A percentile compares a stretch with the other conserved stretches of the same genome.
Evolutionary conservation across 2,113 vertebrate genomes (phyloP).

Genomic region (Silurus glanis): DNA sequence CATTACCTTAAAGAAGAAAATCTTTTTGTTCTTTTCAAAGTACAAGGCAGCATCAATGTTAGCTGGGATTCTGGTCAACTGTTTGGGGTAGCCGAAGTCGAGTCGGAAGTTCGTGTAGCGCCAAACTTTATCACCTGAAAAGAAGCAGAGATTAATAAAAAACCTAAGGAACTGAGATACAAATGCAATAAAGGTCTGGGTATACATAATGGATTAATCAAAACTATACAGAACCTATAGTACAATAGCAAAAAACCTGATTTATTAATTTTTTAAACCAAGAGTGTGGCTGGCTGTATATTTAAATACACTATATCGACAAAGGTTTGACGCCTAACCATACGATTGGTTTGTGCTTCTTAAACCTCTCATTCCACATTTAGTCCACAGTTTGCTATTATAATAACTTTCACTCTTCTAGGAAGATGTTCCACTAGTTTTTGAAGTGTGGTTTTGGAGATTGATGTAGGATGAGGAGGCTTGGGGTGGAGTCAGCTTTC

Average conservation of each 20-base stretch:
- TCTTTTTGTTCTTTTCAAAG: slow-evolving; percentile 80
- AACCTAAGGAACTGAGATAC: neutral
- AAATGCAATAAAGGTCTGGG: neutral
- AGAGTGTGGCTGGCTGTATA: neutral
- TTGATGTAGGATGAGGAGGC: no score
- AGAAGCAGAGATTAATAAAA: slow-evolving; percentile 5
- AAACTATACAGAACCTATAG: neutral
- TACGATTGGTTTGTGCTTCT: no score
- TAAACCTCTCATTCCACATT: no score
- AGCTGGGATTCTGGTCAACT: slow-evolving; percentile 72
- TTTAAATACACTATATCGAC: no score
- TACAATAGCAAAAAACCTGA: neutral
- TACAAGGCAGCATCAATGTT: slow-evolving; percentile 83
- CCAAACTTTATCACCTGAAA: slow-evolving; percentile 81
- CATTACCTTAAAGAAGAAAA: slow-evolving; percentile 86
- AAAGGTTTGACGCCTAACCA: no score
- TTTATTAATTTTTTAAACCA: neutral
- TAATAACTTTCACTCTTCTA: no score
- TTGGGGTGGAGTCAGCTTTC: no score
- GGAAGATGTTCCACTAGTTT: no score
- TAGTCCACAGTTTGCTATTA: no score
- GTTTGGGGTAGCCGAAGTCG: slow-evolving; percentile 81
- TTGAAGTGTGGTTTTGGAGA: no score
- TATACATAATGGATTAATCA: neutral
- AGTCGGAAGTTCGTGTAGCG: slow-evolving; percentile 76